Conservation (phyloP, 2,888 invertebrate species). For the Saturnia japonica region DNA sequence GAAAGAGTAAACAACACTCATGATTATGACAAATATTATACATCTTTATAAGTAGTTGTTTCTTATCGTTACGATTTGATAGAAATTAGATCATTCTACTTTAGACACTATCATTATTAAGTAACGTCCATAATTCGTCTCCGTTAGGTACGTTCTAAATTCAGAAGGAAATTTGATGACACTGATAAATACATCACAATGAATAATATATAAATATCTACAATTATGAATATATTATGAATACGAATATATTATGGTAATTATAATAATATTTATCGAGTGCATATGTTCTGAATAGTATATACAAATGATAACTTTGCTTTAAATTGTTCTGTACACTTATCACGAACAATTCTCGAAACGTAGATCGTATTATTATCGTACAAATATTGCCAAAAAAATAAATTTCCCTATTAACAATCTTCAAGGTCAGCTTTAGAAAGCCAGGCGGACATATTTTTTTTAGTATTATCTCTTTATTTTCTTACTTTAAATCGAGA, state of each 20-base stretch:
- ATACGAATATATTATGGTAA: not conserved
- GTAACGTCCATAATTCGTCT: not conserved
- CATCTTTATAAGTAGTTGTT: not conserved
- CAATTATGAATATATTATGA: too few relatives aligned
- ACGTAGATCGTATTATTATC: not conserved
- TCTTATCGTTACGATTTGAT: not conserved
- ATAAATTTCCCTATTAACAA: too few relatives aligned
- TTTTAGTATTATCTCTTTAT: too few relatives aligned
- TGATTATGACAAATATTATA: not conserved
- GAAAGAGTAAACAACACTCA: slow-evolving; percentile 3
- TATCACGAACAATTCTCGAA: not conserved
- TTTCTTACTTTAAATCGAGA: too few relatives aligned
- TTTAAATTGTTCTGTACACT: not conserved
- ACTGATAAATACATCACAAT: too few relatives aligned
- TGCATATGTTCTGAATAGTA: not conserved
- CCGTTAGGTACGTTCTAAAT: not conserved
- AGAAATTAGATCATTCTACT: not conserved
- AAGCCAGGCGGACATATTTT: too few relatives aligned
- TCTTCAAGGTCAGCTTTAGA: too few relatives aligned
- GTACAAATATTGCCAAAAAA: not conserved
- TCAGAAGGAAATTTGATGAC: not conserved
- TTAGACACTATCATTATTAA: not conserved
- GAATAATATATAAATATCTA: too few relatives aligned
- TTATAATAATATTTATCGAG: not conserved
- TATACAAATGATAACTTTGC: not conserved